Evolutionary conservation across 2,888 invertebrate species (phyloP).

Genomic region (Pandemis heparana): DNA sequence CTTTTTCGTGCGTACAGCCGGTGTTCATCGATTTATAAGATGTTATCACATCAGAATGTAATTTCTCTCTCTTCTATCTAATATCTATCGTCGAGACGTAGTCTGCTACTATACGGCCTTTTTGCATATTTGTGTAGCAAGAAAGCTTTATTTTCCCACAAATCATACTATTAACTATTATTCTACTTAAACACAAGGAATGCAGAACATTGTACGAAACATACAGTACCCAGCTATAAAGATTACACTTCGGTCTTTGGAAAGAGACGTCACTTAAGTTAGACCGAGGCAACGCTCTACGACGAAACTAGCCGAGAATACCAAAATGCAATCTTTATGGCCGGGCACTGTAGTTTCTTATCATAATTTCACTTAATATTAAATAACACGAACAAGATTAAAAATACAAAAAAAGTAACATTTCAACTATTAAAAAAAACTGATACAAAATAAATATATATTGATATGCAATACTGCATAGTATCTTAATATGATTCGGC

Average conservation of each 20-base stretch:
- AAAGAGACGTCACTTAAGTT: no score
- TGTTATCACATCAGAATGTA: no score
- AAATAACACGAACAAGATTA: constrained; percentile 35
- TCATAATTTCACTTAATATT: constrained; percentile 10
- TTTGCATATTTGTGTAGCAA: not conserved
- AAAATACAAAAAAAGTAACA: constrained; percentile 19
- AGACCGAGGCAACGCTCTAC: no score
- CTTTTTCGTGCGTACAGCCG: no score
- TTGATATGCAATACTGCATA: constrained; percentile 24
- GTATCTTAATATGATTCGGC: constrained; percentile 25
- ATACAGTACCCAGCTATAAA: no score
- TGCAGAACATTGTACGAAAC: not conserved
- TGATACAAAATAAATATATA: constrained; percentile 32
- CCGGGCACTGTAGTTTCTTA: not conserved
- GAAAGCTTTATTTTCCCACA: not conserved
- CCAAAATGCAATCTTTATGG: no score
- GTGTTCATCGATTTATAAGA: no score
- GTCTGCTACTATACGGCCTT: not conserved
- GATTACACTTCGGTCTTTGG: no score
- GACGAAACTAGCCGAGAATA: no score
- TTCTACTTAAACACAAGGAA: not conserved
- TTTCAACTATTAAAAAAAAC: constrained; percentile 27
- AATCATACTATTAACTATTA: not conserved
- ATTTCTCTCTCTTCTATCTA: no score
- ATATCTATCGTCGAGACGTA: no score